Evolutionary conservation across 2,888 invertebrate genomes (phyloP).

Genomic region (Epirrita christyi): DNA sequence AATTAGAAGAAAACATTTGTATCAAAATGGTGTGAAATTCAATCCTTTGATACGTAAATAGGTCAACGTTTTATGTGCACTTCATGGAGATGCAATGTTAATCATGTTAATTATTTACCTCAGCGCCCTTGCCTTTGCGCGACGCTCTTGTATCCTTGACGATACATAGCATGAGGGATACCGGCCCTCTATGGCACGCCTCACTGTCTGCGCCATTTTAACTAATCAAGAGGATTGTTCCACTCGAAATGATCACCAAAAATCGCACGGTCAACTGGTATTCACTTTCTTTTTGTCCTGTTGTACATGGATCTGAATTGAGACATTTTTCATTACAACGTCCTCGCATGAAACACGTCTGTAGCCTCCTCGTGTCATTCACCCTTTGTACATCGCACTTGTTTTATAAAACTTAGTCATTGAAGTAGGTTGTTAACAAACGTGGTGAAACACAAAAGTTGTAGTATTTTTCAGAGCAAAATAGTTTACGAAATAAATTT

Average conservation of each 20-base stretch:
- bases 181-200: conserved; percentile 89
- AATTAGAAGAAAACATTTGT: background rate
- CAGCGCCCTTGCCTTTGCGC: conserved; percentile 86
- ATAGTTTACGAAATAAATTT: background rate
- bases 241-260: conserved; percentile 53
- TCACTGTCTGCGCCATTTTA: conserved; percentile 89
- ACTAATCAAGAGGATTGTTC: conserved; percentile 48
- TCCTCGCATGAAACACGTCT: conserved; percentile 47
- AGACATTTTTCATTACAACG: conserved; percentile 73
- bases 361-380: conserved; percentile 40
- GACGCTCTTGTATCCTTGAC: conserved; percentile 89
- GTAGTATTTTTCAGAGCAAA: background rate
- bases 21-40: background rate
- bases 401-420: conserved; percentile 13
- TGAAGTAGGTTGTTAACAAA: background rate
- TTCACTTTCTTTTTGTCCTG: conserved; percentile 82
- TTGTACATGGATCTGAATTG: conserved; percentile 76
- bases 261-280: conserved; percentile 67
- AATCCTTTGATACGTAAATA: background rate
- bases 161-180: conserved; percentile 91
- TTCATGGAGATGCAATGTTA: conserved; percentile 10
- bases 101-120: conserved; percentile 60
- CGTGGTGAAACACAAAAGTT: background rate
- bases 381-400: conserved; percentile 40
- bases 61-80: background rate